phyloP scores from a whole-genome alignment of 2,888 invertebrate species.

The Zelleria hepariella region DNA sequence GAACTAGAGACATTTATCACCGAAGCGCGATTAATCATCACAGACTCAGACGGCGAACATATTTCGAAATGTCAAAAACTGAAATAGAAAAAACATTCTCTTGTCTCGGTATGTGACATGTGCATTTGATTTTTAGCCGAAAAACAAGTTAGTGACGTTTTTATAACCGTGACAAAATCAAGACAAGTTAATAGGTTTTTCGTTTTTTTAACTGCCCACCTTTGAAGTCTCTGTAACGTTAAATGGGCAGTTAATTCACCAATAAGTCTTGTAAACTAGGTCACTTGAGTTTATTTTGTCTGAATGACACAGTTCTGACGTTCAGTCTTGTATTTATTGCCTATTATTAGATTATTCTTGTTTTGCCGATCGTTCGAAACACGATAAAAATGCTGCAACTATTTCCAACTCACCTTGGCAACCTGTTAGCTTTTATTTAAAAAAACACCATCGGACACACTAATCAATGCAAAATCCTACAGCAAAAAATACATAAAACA shows the following conservation, averaged over 20 bases:
- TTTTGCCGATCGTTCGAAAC: background rate
- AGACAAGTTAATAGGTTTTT: background rate
- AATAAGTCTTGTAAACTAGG: conserved; percentile 43
- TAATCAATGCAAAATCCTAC: background rate
- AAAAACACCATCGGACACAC: background rate
- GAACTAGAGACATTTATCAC: conserved; percentile 8
- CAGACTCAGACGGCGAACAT: conserved; percentile 24
- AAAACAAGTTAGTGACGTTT: background rate
- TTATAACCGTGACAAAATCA: background rate
- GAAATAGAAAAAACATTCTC: conserved; percentile 1
- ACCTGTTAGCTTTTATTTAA: background rate
- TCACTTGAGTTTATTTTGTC: conserved; percentile 41
- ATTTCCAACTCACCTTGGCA: background rate
- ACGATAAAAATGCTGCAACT: background rate
- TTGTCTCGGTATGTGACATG: background rate
- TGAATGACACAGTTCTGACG: conserved; percentile 37
- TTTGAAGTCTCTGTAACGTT: conserved; percentile 35
- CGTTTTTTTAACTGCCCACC: conserved; percentile 9
- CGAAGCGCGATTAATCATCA: conserved; percentile 29
- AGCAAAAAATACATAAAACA: conserved; percentile 13
- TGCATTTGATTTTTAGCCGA: background rate
- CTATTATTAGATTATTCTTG: conserved; percentile 1
- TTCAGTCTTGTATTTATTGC: background rate
- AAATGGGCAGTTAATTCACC: conserved; percentile 27
- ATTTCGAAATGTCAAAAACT: conserved; percentile 3